Evolutionary conservation across 2,888 invertebrate genomes (phyloP).

Genomic region (Vanessa cardui): DNA sequence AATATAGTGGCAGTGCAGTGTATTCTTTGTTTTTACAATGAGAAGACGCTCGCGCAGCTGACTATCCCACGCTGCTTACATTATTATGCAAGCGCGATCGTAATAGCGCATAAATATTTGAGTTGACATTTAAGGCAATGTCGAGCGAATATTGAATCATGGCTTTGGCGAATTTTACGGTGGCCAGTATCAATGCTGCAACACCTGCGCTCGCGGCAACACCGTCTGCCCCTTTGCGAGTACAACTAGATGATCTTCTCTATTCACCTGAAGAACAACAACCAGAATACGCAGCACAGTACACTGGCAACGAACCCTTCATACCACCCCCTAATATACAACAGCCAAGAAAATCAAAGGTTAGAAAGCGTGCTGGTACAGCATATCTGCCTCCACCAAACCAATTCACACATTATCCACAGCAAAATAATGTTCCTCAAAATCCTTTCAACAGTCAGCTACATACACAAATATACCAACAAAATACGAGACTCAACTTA

Average conservation of each 20-base stretch:
- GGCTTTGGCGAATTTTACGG: conserved; percentile 76
- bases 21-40: conserved; percentile 57
- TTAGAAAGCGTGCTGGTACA: conserved; percentile 74
- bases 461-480: conserved; percentile 71
- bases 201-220: conserved; percentile 65
- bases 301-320: conserved; percentile 60
- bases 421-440: conserved; percentile 62
- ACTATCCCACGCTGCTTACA: conserved; percentile 55
- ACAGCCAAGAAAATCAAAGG: conserved; percentile 61
- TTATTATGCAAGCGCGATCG: conserved; percentile 65
- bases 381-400: conserved; percentile 74
- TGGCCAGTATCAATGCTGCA: conserved; percentile 61
- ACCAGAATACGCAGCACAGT: conserved; percentile 53
- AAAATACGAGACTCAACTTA: conserved; percentile 68
- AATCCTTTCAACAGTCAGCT: conserved; percentile 67
- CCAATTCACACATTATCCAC: conserved; percentile 71
- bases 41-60: conserved; percentile 58
- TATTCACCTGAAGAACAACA: conserved; percentile 68
- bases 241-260: conserved; percentile 70
- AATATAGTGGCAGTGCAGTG: conserved; percentile 60
- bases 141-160: conserved; percentile 65
- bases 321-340: conserved; percentile 58
- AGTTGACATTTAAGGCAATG: conserved; percentile 62
- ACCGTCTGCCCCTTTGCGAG: conserved; percentile 61
- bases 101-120: conserved; percentile 55